Percentiles rank a stretch among this genome's conserved stretches.
Evolutionary conservation across 2,113 vertebrate genomes (phyloP).

Genomic region (Pandion haliaetus): DNA sequence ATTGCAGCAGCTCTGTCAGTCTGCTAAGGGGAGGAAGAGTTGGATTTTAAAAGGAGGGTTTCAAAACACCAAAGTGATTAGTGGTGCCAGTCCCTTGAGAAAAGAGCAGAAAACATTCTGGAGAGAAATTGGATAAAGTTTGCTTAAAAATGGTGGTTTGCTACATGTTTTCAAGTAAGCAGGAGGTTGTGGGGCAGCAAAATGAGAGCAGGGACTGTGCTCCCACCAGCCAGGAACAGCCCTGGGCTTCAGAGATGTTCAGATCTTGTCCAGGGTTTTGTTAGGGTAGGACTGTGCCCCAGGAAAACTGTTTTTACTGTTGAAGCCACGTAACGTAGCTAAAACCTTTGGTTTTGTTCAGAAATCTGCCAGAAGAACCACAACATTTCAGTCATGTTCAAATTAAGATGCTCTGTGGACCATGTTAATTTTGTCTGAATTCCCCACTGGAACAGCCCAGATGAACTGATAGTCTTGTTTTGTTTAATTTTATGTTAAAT

Average conservation of each 20-base stretch:
- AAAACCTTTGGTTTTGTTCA: neutral
- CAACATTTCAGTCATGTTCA: neutral
- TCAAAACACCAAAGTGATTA: neutral
- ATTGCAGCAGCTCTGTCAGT: neutral
- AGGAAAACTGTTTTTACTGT: neutral
- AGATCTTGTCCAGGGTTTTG: neutral
- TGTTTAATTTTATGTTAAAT: constrained; percentile 47
- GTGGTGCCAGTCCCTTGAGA: neutral
- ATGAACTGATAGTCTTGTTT: constrained; percentile 25
- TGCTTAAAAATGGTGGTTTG: neutral
- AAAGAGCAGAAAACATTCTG: neutral
- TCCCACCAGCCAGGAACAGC: neutral
- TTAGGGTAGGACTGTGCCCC: neutral
- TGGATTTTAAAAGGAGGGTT: neutral
- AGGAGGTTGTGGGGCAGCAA: neutral
- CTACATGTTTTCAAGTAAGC: neutral
- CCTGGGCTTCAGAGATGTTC: neutral
- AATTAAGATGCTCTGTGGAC: constrained; percentile 18
- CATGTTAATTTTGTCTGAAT: constrained; percentile 34
- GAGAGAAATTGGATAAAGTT: neutral
- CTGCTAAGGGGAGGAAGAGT: neutral
- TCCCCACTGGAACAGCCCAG: constrained; percentile 7
- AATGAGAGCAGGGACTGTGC: neutral
- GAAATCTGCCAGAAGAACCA: neutral
- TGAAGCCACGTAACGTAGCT: neutral